Conservation (phyloP, 2,888 invertebrate species). For the Pyrrhosoma nymphula region DNA sequence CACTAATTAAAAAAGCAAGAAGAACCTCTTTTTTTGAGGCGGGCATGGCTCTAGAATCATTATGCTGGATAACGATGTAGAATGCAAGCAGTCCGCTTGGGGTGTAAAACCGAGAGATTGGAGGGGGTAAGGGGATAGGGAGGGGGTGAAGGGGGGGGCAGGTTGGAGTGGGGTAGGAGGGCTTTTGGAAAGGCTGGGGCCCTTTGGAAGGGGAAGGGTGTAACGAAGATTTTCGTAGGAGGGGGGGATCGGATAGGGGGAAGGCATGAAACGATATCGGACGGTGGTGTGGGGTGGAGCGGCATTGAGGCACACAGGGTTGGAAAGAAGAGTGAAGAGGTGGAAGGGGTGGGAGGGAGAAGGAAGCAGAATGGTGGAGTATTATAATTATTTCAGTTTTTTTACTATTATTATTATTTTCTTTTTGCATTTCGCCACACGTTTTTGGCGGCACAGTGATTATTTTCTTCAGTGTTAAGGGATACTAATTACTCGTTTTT, state of each 20-base stretch:
- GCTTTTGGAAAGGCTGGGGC: not conserved
- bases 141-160: not conserved
- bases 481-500: constrained; percentile 50
- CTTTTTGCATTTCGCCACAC: not conserved
- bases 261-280: not conserved
- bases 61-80: constrained; percentile 67
- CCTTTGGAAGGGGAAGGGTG: not conserved
- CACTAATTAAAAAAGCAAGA: constrained; percentile 63
- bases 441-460: not conserved
- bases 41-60: constrained; percentile 59
- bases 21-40: constrained; percentile 49
- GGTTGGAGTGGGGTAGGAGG: not conserved
- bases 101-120: not conserved
- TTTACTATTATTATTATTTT: not conserved
- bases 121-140: not conserved
- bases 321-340: not conserved
- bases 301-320: not conserved
- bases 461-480: constrained; percentile 37
- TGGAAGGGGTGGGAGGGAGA: not conserved
- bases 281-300: not conserved
- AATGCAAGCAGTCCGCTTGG: constrained; percentile 60
- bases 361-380: not conserved
- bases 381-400: not conserved
- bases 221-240: not conserved
- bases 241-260: not conserved